Conservation (phyloP, 2,888 invertebrate genomes). For the Clistopyga incitator region DNA sequence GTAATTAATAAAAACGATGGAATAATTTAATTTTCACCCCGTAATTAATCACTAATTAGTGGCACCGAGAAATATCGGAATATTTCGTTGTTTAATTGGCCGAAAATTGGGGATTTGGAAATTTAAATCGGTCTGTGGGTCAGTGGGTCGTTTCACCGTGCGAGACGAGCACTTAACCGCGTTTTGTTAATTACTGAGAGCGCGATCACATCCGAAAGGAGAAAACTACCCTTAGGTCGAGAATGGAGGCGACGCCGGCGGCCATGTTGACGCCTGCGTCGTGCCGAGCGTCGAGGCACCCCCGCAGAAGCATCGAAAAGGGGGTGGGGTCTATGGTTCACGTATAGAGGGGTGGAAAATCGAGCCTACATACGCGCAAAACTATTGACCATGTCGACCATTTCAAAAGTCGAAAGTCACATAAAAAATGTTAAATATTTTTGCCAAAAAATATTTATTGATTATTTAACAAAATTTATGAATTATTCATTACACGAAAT, state of each 20-base stretch:
- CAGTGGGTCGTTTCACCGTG: constrained; percentile 53
- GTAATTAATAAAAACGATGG: background rate
- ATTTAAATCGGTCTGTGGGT: constrained; percentile 60
- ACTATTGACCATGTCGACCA: constrained; percentile 71
- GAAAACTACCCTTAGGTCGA: constrained; percentile 70
- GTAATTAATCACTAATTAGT: constrained; percentile 31
- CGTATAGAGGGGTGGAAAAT: constrained; percentile 56
- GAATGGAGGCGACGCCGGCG: constrained; percentile 76
- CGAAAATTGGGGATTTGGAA: constrained; percentile 38
- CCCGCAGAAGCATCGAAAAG: constrained; percentile 70
- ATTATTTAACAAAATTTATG: too few relatives aligned
- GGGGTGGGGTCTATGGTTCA: constrained; percentile 73
- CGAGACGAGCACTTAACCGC: constrained; percentile 73
- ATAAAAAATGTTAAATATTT: constrained; percentile 1
- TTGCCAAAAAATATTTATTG: too few relatives aligned
- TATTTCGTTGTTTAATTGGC: constrained; percentile 1
- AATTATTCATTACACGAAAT: too few relatives aligned
- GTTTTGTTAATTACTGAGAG: constrained; percentile 76
- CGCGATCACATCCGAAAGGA: constrained; percentile 58
- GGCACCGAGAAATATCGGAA: background rate
- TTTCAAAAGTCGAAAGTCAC: constrained; percentile 4
- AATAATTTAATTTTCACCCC: constrained; percentile 18
- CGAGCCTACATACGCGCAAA: constrained; percentile 59
- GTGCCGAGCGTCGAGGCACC: constrained; percentile 72
- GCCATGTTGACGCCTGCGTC: constrained; percentile 83